Evolutionary conservation across 1,140 invertebrate genomes (phyloP).

Genomic region (Drosophila ananassae): DNA sequence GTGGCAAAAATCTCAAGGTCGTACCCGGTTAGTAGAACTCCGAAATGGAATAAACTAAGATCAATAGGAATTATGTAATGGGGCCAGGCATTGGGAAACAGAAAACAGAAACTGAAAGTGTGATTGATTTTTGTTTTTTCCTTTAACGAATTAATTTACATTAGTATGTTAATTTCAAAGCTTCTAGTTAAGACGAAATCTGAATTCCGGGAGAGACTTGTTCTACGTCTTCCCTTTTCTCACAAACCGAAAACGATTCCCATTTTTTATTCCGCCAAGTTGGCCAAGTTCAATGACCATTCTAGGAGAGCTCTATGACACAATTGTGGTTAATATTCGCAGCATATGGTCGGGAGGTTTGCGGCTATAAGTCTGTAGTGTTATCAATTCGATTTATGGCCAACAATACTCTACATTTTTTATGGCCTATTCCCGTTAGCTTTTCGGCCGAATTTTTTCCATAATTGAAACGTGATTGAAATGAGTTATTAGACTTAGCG

Average conservation of each 20-base stretch:
- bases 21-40: slow-evolving; percentile 15
- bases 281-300: slow-evolving; percentile 66
- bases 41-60: not conserved
- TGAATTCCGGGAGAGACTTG: slow-evolving; percentile 16
- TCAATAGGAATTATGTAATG: slow-evolving; percentile 47
- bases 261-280: not conserved
- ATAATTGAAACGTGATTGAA: slow-evolving; percentile 73
- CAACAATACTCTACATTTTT: slow-evolving; percentile 66
- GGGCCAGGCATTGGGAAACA: not conserved
- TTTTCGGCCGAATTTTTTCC: slow-evolving; percentile 59
- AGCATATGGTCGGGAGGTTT: slow-evolving; percentile 44
- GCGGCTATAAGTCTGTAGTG: slow-evolving; percentile 11
- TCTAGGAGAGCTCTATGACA: slow-evolving; percentile 42
- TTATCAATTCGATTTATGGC: slow-evolving; percentile 65
- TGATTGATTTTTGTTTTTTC: slow-evolving; percentile 38
- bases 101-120: slow-evolving; percentile 66
- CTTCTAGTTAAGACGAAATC: not conserved
- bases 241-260: slow-evolving; percentile 6
- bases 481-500: slow-evolving; percentile 4
- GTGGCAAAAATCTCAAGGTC: slow-evolving; percentile 30
- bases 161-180: slow-evolving; percentile 31
- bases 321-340: slow-evolving; percentile 57
- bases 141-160: slow-evolving; percentile 36
- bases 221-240: not conserved
- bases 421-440: slow-evolving; percentile 67